Evolutionary conservation across 2,888 invertebrate genomes (phyloP), one percentile per base, ranked within the genome.

Genomic region (Pinctada fucata): DNA sequence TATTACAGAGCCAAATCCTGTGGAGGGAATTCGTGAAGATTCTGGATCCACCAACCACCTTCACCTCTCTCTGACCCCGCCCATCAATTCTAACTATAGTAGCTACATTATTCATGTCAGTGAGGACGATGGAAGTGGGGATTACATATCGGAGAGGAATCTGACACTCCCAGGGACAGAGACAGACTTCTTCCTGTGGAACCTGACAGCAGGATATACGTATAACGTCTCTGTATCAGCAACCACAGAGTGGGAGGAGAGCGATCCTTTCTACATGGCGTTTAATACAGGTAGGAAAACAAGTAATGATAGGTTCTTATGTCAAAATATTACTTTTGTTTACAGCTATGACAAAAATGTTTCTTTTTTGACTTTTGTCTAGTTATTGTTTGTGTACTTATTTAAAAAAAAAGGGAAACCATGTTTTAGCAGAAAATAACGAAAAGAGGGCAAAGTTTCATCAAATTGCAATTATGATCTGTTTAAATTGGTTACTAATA

Each of bases 211-310:
- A 2, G 88, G 88, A 5, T 80, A 79, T 47, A 47, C 75, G 73
- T 88, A 87, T 74, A 85, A 84, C 76, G 82, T 88, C 3, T 82
- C 85, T 10, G 79, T 86, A 31, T 78, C 75, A 64, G 82, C 85
- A 1, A 58, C 76, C 8, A 83, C 88, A 3, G 81, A 79, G n/a
- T 87, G 81, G 80, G 88, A 87, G 70, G 79, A 75, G 4, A 88
- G 88, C 58, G 74, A 64, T 13, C 51, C 51, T 66, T 58, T 16
- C 16, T 68, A 51, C 49, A n/a, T 48, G 16, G 66, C 45, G 8
- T 51, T 79, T 69, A 69, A 58, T 31, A 75, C 71, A 71, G 68
- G 71, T 71, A 76, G 1, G 50, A 4, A 5, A 6, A 65, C n/a
- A 45, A 31, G 3, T 31, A 31, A 16, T 64, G 52, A 5, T 8